These are phyloP conservation scores for Cathartes aura DNA, from an alignment of 2,113 vertebrate species.

Conservation along the genomic window DNA sequence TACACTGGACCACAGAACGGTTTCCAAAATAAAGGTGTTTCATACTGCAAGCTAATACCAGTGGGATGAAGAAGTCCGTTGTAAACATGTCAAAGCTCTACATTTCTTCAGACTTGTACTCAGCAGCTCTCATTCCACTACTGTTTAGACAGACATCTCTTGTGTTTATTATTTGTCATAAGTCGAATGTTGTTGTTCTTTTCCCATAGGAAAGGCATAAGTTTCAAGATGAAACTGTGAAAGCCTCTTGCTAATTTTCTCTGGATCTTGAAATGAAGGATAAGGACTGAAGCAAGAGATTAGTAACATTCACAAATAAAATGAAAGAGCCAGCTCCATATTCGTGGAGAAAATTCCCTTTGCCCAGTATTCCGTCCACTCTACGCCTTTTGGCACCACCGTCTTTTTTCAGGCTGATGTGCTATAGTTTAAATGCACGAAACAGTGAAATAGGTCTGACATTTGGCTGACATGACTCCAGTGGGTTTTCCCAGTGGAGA, in stretches of 20 bases:
- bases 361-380: background rate
- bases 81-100: background rate
- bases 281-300: background rate
- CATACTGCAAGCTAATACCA: background rate
- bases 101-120: background rate
- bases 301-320: background rate
- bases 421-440: background rate
- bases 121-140: background rate
- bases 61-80: background rate
- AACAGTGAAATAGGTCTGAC: background rate
- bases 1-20: background rate
- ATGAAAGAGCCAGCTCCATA: background rate
- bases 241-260: background rate
- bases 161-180: background rate
- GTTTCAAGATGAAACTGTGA: background rate
- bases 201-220: background rate
- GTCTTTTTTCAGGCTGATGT: background rate
- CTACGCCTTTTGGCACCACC: background rate
- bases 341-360: background rate
- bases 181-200: background rate
- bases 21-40: slow-evolving; percentile 24
- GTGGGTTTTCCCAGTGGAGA: slow-evolving; percentile 2
- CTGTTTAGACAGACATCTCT: background rate
- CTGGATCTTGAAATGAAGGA: background rate
- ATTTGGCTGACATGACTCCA: slow-evolving; percentile 40